A percentile compares a stretch with the other conserved stretches of the same genome.
phyloP scores from a whole-genome alignment of 2,888 invertebrate genomes.

The Apodemia duryi region DNA sequence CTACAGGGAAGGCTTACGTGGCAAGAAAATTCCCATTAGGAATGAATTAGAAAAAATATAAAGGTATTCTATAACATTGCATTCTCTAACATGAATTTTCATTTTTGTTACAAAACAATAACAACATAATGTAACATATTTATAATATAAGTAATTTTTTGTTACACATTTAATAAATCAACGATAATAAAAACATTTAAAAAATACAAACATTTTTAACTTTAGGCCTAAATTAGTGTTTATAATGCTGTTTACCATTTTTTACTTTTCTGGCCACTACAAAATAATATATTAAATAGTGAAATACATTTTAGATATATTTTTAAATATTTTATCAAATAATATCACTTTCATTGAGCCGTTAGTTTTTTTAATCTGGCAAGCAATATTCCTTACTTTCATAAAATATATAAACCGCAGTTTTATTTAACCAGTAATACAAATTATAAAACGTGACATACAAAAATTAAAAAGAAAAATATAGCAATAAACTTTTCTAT shows the following conservation, averaged over 20 bases:
- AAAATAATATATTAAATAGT: slow-evolving; percentile 2
- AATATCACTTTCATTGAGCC: slow-evolving; percentile 34
- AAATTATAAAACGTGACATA: not conserved
- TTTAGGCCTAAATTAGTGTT: slow-evolving; percentile 2
- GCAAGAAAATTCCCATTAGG: too few species aligned
- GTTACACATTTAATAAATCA: slow-evolving; percentile 18
- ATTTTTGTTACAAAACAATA: not conserved
- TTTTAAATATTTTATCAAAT: slow-evolving; percentile 19
- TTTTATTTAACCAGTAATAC: not conserved
- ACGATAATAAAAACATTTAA: slow-evolving; percentile 2
- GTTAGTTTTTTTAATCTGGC: slow-evolving; percentile 25
- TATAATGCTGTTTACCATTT: not conserved
- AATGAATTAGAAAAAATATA: too few species aligned
- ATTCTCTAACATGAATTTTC: not conserved
- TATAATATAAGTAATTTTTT: slow-evolving; percentile 12
- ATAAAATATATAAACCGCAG: not conserved
- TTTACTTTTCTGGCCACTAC: slow-evolving; percentile 6
- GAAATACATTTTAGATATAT: slow-evolving; percentile 1
- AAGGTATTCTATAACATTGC: too few species aligned
- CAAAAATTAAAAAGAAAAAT: not conserved
- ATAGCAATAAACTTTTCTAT: not conserved
- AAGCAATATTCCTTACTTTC: slow-evolving; percentile 3
- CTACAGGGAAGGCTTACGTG: too few species aligned
- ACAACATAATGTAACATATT: slow-evolving; percentile 3
- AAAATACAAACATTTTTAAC: slow-evolving; percentile 10